Percentiles rank a stretch among this genome's conserved stretches.
These are phyloP conservation scores for Pogonocherus hispidulus DNA, from an alignment of 2,888 invertebrate genomes.

Conservation along the genomic window DNA sequence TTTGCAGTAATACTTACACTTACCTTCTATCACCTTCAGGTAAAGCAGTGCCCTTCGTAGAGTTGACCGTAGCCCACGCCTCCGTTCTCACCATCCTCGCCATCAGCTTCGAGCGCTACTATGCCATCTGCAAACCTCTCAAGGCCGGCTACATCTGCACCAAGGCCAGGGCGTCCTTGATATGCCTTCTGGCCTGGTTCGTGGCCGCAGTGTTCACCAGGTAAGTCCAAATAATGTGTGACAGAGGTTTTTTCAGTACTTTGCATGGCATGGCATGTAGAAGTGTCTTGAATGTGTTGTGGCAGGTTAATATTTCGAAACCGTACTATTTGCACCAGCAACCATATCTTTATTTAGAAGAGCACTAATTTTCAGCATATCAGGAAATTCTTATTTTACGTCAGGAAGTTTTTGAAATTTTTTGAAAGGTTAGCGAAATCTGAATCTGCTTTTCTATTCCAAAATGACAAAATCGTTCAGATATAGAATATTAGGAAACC, in stretches of 20 bases:
- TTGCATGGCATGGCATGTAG: slow-evolving; percentile 33
- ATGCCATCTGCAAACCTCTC: slow-evolving; percentile 92
- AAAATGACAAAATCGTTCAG: no score
- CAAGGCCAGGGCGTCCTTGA: slow-evolving; percentile 85
- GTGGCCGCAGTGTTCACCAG: slow-evolving; percentile 88
- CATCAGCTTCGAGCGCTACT: slow-evolving; percentile 90
- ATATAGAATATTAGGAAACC: no score
- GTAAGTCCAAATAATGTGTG: slow-evolving; percentile 73
- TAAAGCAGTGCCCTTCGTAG: slow-evolving; percentile 92
- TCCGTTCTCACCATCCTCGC: slow-evolving; percentile 94
- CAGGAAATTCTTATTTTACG: no score
- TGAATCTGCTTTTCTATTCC: no score
- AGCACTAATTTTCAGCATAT: no score
- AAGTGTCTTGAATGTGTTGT: neutral
- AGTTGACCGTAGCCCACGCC: slow-evolving; percentile 92
- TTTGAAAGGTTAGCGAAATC: no score
- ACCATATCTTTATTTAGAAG: no score
- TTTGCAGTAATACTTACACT: no score
- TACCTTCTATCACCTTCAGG: slow-evolving; percentile 73
- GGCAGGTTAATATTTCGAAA: neutral
- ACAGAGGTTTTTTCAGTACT: neutral
- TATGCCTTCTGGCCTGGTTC: slow-evolving; percentile 87
- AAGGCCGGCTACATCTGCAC: slow-evolving; percentile 92
- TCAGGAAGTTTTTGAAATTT: no score
- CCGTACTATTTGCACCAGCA: neutral